Evolutionary conservation across 2,797 vertebrate genomes (phyloP), one percentile per base, ranked within the genome.

Genomic region (Siniperca scherzeri): DNA sequence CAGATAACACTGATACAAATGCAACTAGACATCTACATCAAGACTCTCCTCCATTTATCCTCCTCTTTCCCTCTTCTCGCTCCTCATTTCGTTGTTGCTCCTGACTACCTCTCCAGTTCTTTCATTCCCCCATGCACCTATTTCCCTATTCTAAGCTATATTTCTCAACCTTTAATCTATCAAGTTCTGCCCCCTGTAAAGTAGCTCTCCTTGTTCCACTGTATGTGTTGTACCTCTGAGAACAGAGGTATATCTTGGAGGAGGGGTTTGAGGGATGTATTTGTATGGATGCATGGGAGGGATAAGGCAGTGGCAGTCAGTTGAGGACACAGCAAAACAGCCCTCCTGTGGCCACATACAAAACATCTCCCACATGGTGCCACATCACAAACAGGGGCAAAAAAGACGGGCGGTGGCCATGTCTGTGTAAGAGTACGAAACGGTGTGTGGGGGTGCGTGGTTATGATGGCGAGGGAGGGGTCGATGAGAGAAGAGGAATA

Each of bases 1-100:
- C 33, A 50, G 80, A 89, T 77, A 81, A 83, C 0, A 0, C 40
- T 62, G 87, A 92, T 62, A 66, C 78, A 82, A 89, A 88, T 9
- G 8, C 72, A 70, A 25, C 21, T 33, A 76, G 73, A 85, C 74
- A 67, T 85, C 73, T 76, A 70, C 70, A 89, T 87, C 66, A 19
- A 64, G 66, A 66, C 44, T 27, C n/a, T 36, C 21, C 40, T 67
- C 38, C 25, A 59, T 27, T 14, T 40, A 25, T 44, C 0, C 1
- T n/a, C 65, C 30, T 5, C 27, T 38, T 44, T 50, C 53, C 46
- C 22, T 55, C 2, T 5, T 53, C 33, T 40, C 14, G 36, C 50
- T 55, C 36, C 60, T 64, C 8, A 53, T 59, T 61, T 42, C 3
- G 11, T 21, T 17, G 42, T 30, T 38, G n/a, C 25, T 30, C 7